phyloP scores from a whole-genome alignment of 2,888 invertebrate genomes.

The Chaetogeoica ovagalla region DNA sequence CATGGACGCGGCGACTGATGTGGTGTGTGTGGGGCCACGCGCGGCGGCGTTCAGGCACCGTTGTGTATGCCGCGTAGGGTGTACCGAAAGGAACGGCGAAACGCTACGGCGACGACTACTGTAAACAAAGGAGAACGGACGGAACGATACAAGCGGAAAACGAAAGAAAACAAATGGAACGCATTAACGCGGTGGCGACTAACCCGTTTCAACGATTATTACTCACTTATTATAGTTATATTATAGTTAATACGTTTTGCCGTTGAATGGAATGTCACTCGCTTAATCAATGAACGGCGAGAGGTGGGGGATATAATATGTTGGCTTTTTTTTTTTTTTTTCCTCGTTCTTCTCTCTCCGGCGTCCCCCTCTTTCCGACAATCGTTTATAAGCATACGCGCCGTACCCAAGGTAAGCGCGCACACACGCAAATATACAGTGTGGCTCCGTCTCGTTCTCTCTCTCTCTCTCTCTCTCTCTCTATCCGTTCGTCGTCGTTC shows the following conservation, averaged over 20 bases:
- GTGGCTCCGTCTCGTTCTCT: background rate
- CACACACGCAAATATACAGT: too few species aligned
- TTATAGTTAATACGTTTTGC: background rate
- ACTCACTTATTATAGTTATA: too few species aligned
- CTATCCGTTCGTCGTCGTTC: background rate
- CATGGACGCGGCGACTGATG: conserved; percentile 35
- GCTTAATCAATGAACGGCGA: conserved; percentile 47
- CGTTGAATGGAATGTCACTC: conserved; percentile 49
- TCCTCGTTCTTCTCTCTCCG: background rate
- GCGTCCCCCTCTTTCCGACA: background rate
- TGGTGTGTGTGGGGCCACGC: background rate
- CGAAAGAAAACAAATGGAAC: conserved; percentile 12
- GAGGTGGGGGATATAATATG: background rate
- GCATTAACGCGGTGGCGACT: background rate
- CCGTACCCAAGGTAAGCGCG: background rate
- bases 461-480: background rate
- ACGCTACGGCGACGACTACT: background rate
- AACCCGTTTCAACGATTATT: background rate
- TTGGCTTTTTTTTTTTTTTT: conserved; percentile 26
- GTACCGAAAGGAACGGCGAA: conserved; percentile 9
- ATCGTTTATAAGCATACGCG: background rate
- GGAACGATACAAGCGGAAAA: background rate
- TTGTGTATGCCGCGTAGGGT: background rate
- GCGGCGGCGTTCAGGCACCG: background rate
- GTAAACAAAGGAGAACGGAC: background rate